A percentile compares a stretch with the other conserved stretches of the same genome.
phyloP scores from a whole-genome alignment of 2,797 vertebrate genomes.

The Sebastes oblongus region DNA sequence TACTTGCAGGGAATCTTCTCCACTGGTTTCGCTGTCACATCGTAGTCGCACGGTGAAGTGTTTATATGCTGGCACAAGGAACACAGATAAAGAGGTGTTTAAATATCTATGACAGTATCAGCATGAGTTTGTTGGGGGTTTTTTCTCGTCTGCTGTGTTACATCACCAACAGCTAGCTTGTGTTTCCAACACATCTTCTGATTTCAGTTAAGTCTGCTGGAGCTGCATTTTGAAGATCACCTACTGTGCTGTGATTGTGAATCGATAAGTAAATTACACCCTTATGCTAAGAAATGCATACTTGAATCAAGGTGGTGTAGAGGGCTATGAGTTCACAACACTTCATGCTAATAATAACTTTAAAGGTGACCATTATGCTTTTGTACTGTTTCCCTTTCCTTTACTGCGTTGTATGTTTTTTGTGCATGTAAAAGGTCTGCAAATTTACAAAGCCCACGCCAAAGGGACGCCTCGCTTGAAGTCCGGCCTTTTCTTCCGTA shows the following conservation, averaged over 20 bases:
- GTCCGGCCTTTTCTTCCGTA: too few relatives aligned
- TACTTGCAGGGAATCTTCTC: slow-evolving; percentile 83
- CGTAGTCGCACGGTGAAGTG: slow-evolving; percentile 77
- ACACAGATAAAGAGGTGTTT: slow-evolving; percentile 27
- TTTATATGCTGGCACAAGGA: slow-evolving; percentile 69
- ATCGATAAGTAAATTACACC: neutral
- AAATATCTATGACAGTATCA: slow-evolving; percentile 7
- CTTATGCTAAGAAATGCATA: neutral
- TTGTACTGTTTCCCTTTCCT: too few relatives aligned
- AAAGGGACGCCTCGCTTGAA: too few relatives aligned
- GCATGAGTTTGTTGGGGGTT: neutral
- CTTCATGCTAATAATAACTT: neutral
- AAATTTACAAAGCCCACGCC: too few relatives aligned
- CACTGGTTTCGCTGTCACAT: slow-evolving; percentile 73
- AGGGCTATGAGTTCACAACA: neutral
- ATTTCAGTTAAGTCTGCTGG: neutral
- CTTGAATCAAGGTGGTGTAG: neutral
- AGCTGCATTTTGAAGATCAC: neutral
- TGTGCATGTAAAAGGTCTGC: too few relatives aligned
- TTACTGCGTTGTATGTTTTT: too few relatives aligned
- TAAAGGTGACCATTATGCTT: neutral
- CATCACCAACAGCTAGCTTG: neutral
- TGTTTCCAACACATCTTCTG: neutral
- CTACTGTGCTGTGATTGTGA: neutral
- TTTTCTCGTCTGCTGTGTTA: neutral